These are phyloP conservation scores for Teleiodes luculella DNA, from an alignment of 2,888 invertebrate genomes.

Conservation along the genomic window DNA sequence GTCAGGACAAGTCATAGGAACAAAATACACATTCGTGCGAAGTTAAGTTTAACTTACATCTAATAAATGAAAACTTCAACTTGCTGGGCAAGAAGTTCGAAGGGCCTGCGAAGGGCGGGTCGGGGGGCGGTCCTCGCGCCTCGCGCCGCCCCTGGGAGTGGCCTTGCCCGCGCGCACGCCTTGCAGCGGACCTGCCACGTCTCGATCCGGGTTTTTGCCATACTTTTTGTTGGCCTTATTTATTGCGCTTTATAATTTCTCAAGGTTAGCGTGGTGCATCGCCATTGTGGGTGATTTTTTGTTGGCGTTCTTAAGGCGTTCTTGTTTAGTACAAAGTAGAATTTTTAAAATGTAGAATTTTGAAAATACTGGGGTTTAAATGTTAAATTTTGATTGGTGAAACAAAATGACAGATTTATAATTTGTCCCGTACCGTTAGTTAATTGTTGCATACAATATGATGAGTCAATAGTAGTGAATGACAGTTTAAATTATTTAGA, in stretches of 20 bases:
- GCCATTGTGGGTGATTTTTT: not conserved
- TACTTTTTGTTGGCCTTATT: not conserved
- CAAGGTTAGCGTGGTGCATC: not conserved
- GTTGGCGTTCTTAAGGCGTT: not conserved
- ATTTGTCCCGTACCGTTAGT: too few species aligned
- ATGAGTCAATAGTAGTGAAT: too few species aligned
- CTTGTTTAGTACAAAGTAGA: too few species aligned
- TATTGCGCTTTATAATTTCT: not conserved
- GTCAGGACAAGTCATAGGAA: too few species aligned
- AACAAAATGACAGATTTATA: too few species aligned
- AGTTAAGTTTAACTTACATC: too few species aligned
- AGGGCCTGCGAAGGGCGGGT: slow-evolving; percentile 31
- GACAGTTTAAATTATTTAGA: too few species aligned
- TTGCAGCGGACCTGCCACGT: slow-evolving; percentile 23
- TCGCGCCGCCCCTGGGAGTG: slow-evolving; percentile 48
- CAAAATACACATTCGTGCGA: not conserved
- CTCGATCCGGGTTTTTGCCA: not conserved
- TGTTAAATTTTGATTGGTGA: too few species aligned
- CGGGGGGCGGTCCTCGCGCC: slow-evolving; percentile 39
- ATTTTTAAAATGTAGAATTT: too few species aligned
- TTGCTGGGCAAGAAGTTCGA: slow-evolving; percentile 16
- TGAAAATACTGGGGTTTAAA: too few species aligned
- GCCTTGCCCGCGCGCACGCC: slow-evolving; percentile 53
- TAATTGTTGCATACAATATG: too few species aligned
- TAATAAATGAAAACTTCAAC: not conserved